phyloP scores from a whole-genome alignment of 2,113 vertebrate species.

The Myanophis thanlyinensis region DNA sequence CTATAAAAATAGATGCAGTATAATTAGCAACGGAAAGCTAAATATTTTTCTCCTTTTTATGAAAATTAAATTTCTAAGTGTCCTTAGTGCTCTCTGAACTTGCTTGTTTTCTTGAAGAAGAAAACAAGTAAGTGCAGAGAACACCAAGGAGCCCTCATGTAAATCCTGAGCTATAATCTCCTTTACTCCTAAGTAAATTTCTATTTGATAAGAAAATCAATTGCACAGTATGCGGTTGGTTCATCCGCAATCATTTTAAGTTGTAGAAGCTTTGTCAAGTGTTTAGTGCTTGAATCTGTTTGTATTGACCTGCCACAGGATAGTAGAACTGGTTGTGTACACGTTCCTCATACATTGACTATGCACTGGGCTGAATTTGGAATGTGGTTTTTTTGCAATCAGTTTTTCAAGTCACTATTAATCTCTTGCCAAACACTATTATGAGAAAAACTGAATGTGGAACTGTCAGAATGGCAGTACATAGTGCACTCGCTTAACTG shows the following conservation, averaged over 20 bases:
- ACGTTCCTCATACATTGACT: neutral
- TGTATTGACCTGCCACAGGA: neutral
- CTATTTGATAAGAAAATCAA: conserved; percentile 41
- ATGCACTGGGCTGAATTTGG: too few relatives aligned
- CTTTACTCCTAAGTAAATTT: neutral
- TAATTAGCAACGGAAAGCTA: conserved; percentile 19
- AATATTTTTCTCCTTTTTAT: conserved; percentile 12
- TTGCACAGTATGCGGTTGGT: neutral
- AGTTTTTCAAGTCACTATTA: neutral
- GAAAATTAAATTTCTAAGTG: conserved; percentile 12
- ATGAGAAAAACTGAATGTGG: neutral
- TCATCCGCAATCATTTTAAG: neutral
- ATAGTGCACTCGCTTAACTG: neutral
- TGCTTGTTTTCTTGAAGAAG: too few relatives aligned
- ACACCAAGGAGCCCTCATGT: too few relatives aligned
- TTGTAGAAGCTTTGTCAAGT: neutral
- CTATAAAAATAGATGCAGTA: neutral
- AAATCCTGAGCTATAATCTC: too few relatives aligned
- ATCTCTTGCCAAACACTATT: neutral
- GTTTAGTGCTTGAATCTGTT: neutral
- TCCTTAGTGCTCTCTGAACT: too few relatives aligned
- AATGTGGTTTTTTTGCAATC: neutral
- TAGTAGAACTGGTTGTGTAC: neutral
- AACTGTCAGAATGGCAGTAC: neutral
- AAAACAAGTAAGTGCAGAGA: too few relatives aligned